Evolutionary conservation across 2,888 invertebrate species (phyloP), one percentile per base, ranked within the genome.

Genomic region (Cynaeus angustus): DNA sequence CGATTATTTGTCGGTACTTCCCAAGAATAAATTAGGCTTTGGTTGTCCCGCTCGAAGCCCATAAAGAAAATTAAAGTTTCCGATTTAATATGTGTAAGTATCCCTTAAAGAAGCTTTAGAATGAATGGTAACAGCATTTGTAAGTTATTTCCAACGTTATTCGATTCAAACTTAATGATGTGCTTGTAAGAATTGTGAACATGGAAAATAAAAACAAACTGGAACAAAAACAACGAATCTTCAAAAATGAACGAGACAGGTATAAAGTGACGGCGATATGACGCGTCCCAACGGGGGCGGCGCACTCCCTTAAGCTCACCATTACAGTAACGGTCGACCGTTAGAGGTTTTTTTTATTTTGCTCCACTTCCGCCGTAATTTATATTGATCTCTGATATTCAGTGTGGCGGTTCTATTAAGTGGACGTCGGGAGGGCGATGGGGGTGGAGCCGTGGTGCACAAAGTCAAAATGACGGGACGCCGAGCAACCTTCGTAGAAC

Each of bases 81-180:
- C 41, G 52, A 62, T 62, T 62, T 62, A 62, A 61, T 61, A 61
- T 61, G 62, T 62, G 50, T 62, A 62, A 62, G 62, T 52, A 62
- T 62, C 62, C 10, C 43, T 41, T 61, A 52, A 61, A 61, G 48
- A 13, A 56, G 61, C 10, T 46, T 8, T 6, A 37, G 46, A 62
- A 61, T 50, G 33, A 26, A 61, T 62, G 50, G 52, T 28, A 52
- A 13, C 41, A 26, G 48, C 12, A 21, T 50, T 21, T 21, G 48
- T 52, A 41, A 62, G 13, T 52, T 62, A 62, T 62, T 41, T 30
- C 28, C 26, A 58, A 1, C 0, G 3, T 10, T 4, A 55, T 55
- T 55, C 21, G 5, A 2, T 21, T 37, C 38, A 38, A 55, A 38
- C 6, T 30, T 55, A 38, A 55, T 55, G 21, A 8, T 8, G 55